A percentile compares a stretch with the other conserved stretches of the same genome.
These are phyloP conservation scores for Drosophila mimica DNA, from an alignment of 2,888 invertebrate genomes.

Conservation along the genomic window DNA sequence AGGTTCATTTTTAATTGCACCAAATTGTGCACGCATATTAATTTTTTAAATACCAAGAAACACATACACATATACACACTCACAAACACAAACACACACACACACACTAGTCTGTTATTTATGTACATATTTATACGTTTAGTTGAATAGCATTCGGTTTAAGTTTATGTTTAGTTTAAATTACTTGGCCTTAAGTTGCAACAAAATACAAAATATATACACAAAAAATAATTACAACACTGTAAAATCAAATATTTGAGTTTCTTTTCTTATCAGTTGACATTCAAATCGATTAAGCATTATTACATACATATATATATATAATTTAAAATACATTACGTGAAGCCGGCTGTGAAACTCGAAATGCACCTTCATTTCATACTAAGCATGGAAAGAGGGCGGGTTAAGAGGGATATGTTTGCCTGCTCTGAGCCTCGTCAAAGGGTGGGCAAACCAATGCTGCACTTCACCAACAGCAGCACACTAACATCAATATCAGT, in stretches of 20 bases:
- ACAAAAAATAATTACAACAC: constrained; percentile 46
- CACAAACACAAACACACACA: constrained; percentile 48
- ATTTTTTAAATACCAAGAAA: constrained; percentile 43
- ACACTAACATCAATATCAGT: constrained; percentile 41
- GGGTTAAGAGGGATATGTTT: constrained; percentile 82
- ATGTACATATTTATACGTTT: constrained; percentile 71
- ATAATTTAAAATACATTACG: background rate
- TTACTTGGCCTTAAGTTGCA: constrained; percentile 79
- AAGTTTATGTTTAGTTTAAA: constrained; percentile 74
- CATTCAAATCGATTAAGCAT: background rate
- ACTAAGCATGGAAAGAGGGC: constrained; percentile 82
- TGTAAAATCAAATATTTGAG: constrained; percentile 34
- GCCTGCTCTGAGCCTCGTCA: constrained; percentile 53
- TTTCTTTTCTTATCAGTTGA: constrained; percentile 44
- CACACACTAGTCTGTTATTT: constrained; percentile 80
- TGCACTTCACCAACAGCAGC: constrained; percentile 43
- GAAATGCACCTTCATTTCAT: constrained; percentile 59
- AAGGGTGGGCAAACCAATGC: constrained; percentile 59
- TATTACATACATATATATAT: background rate
- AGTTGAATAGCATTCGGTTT: constrained; percentile 50
- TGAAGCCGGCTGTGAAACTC: constrained; percentile 19
- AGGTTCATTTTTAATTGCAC: constrained; percentile 50
- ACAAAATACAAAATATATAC: constrained; percentile 50
- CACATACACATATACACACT: constrained; percentile 35
- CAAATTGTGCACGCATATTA: constrained; percentile 56